Conservation (phyloP, 2,113 vertebrate genomes). For the Odocoileus virginianus region DNA sequence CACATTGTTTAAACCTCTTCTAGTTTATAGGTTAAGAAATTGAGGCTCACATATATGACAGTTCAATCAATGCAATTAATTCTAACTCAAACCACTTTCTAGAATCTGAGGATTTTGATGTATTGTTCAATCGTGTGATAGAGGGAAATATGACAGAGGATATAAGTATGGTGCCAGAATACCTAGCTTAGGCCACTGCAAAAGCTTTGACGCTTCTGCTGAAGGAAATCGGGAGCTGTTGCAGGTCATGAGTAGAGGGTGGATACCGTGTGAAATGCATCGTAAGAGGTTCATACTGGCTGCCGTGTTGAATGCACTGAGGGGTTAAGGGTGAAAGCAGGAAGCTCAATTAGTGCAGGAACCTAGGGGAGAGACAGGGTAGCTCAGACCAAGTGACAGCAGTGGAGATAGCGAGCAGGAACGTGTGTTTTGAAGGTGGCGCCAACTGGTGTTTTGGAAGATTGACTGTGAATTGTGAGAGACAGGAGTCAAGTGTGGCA, state of each 20-base stretch:
- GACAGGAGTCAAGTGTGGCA: not conserved
- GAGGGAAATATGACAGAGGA: not conserved
- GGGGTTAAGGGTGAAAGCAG: not conserved
- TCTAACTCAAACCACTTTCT: not conserved
- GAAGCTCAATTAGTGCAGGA: not conserved
- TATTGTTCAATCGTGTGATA: not conserved
- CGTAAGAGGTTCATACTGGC: not conserved
- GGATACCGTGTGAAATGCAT: not conserved
- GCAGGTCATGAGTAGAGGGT: not conserved
- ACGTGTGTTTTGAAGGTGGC: not conserved
- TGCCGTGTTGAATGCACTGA: not conserved
- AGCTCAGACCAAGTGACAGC: not conserved
- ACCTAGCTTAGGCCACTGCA: not conserved
- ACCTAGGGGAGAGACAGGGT: not conserved
- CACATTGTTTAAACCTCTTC: not conserved
- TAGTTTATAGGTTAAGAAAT: constrained; percentile 8
- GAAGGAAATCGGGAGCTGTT: not conserved
- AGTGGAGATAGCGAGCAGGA: not conserved
- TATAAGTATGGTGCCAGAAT: not conserved
- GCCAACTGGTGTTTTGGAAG: not conserved
- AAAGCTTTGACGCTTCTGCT: not conserved
- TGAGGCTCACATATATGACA: not conserved
- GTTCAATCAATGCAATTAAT: constrained; percentile 2
- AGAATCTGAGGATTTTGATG: not conserved
- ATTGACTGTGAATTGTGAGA: not conserved